Evolutionary conservation across 2,113 vertebrate species (phyloP).

Genomic region (Fregetta grallaria): DNA sequence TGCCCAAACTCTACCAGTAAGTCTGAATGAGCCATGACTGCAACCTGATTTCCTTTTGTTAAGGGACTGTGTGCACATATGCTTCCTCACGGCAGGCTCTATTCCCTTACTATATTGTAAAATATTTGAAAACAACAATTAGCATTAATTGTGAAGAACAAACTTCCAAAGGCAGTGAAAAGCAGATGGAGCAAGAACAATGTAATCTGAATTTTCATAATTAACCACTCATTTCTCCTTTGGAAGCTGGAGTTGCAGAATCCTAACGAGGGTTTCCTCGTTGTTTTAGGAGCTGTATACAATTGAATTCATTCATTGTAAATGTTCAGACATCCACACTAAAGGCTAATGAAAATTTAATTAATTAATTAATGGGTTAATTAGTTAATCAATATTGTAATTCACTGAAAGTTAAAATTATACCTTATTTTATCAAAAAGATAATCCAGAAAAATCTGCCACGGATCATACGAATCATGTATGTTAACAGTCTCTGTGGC

Average conservation of each 20-base stretch:
- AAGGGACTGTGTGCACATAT: neutral
- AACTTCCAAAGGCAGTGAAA: neutral
- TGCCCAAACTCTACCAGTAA: neutral
- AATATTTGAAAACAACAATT: conserved; percentile 30
- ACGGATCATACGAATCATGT: neutral
- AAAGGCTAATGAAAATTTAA: neutral
- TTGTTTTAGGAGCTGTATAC: neutral
- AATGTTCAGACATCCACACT: neutral
- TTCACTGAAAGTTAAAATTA: neutral
- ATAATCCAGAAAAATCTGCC: neutral
- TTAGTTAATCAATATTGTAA: neutral
- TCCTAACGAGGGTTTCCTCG: neutral
- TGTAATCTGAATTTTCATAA: neutral
- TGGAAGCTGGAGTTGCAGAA: neutral
- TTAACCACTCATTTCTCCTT: neutral
- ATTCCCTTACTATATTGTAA: neutral
- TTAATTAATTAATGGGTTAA: neutral
- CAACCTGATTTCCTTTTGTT: neutral
- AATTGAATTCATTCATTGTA: neutral
- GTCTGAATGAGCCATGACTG: neutral
- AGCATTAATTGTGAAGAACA: neutral
- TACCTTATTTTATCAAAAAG: neutral
- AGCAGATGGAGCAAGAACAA: neutral
- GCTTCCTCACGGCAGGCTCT: neutral
- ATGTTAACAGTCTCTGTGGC: neutral